Base-by-base conservation (phyloP, 2,797 vertebrate genomes). In the Echeneis naucrates region DNA sequence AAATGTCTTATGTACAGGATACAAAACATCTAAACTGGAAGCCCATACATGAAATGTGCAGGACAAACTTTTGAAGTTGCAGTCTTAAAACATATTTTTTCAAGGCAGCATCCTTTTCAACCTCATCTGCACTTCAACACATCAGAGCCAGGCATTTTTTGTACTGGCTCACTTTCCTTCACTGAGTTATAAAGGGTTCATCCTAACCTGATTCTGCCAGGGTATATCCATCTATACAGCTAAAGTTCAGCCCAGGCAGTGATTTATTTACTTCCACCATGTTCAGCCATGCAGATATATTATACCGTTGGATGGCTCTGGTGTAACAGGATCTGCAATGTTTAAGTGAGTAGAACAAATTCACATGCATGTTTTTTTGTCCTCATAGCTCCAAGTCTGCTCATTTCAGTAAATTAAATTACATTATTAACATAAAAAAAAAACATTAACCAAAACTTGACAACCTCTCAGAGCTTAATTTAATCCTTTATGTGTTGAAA, bases 201-300 rank as follows among this genome's bases (percentile, higher is more conserved):
- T 32, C 63, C 68, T 87, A 88, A 74, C 82, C 89, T 67, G 68
- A 90, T 84, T 90, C 85, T 91, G 89, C 81, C 88, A 83, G 23
- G 17, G 21, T 63, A 14, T 42, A 77, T 91, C 82, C 68, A 80
- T 83, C 26, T 52, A 26, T 65, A 54, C 53, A 59, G 68, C 71
- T 48, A 24, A 50, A 60, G 79, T 81, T 80, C 73, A 73, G 73
- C 40, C 75, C 30, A 5, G 44, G 33, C 77, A 54, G 35, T 78
- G 80, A 84, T 86, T 87, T 84, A 88, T 83, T 90, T 90, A 88
- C 75, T 88, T 87, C 82, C 85, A 71, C 80, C 62, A 64, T 82
- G 87, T 84, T 85, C 85, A 87, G 7, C 68, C 84, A 83, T 63
- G 79, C 89, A 81, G 66, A 84, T 32, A 74, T 37, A 76, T 47